Percentiles rank a stretch among this genome's conserved stretches.
These are phyloP conservation scores for Oithona nana DNA, from an alignment of 2,888 invertebrate species.

Conservation along the genomic window DNA sequence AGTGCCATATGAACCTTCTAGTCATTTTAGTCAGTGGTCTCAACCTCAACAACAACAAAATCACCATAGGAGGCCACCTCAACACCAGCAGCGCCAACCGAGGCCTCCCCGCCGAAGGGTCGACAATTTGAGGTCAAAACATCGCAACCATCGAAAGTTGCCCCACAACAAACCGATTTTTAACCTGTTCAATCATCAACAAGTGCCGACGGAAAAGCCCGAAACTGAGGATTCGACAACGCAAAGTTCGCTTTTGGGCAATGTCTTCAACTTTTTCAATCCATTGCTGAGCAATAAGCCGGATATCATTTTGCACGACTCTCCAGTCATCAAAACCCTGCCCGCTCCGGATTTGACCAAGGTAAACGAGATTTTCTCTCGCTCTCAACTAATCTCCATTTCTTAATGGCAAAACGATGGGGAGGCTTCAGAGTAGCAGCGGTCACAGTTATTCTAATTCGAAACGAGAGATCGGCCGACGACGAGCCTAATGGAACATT, in stretches of 20 bases:
- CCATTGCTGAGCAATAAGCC: not conserved
- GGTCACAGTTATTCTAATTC: too few species aligned
- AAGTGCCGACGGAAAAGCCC: not conserved
- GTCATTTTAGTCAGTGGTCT: too few species aligned
- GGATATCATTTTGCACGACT: not conserved
- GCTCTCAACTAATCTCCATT: too few species aligned
- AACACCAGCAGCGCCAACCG: not conserved
- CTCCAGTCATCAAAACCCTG: constrained; percentile 7
- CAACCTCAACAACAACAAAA: not conserved
- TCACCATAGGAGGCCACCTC: not conserved
- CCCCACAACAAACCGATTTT: not conserved
- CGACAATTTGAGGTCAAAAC: not conserved
- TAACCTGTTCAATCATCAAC: not conserved
- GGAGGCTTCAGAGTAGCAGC: too few species aligned
- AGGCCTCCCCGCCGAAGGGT: not conserved
- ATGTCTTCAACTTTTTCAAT: not conserved
- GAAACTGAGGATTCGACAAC: not conserved
- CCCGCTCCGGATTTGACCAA: constrained; percentile 14
- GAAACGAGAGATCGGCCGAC: too few species aligned
- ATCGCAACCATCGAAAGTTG: not conserved
- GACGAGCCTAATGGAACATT: too few species aligned
- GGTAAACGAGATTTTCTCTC: too few species aligned
- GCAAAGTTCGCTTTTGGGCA: not conserved
- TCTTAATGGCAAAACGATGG: too few species aligned
- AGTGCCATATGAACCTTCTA: too few species aligned